Base-by-base conservation (phyloP, 2,113 vertebrate species). In the Vireo altiloquus region DNA sequence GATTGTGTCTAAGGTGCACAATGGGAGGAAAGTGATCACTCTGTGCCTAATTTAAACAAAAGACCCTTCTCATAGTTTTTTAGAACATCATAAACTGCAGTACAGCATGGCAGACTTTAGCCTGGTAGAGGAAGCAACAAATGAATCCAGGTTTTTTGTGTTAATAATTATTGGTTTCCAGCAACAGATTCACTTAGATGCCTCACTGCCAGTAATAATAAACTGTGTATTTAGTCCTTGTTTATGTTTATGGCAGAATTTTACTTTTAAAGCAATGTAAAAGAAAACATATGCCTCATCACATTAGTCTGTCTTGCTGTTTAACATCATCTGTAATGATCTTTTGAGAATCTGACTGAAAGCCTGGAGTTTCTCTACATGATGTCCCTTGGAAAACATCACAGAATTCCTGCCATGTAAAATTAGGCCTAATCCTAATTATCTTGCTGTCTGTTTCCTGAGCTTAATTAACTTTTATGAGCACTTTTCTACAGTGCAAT, bases 401-500 rank as follows among this genome's bases (percentile, higher is more conserved):
- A 96, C 89, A 96, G 96, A 97, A 97, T 13, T 94, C 77, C 94
- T 97, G 94, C 82, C 14, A 7, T 96, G 94, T 95, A 97, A 97
- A 98, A 98, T 97, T 96, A 97, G 90, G 35, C 79, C 94, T 96
- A 94, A 93, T 97, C 95, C 97, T 97, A 97, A 98, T 98, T 98
- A 98, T 98, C 96, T 96, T 93, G 81, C 88, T 96, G 89, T 96
- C 97, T 97, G 87, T 97, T 98, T 97, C 96, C 96, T 95, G 93
- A 97, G 96, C 94, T 98, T 97, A 98, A 98, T 98, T 98, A 98
- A 97, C 94, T 98, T 97, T 97, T 95, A 95, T 97, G 95, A 97
- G 92, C 94, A 91, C 60, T 96, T 98, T 94, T 91, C 77, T 94
- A 96, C 71, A 91, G 81, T 79, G 66, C 76, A 91, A 42, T 86